phyloP scores from a whole-genome alignment of 2,797 vertebrate species.

The Odontamblyopus rebecca region DNA sequence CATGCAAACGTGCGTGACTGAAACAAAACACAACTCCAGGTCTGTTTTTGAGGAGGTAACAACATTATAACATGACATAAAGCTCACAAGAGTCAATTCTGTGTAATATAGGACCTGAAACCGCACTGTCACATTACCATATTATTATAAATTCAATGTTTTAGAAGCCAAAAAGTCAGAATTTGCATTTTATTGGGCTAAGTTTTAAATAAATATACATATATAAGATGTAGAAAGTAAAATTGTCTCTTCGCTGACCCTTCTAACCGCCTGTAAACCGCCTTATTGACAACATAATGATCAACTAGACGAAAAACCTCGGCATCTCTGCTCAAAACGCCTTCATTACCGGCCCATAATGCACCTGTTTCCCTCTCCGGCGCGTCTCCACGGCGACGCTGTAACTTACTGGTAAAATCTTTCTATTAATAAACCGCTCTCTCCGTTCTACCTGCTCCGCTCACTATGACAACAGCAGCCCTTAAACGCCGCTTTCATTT shows the following conservation, averaged over 20 bases:
- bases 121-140: too few species aligned
- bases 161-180: too few species aligned
- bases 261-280: neutral
- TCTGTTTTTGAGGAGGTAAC: too few species aligned
- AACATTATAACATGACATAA: too few species aligned
- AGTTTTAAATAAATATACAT: neutral
- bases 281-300: neutral
- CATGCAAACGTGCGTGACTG: too few species aligned
- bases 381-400: slow-evolving; percentile 2
- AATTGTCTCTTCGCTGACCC: neutral
- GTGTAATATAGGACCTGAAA: too few species aligned
- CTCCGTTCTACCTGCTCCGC: neutral
- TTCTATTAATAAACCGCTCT: slow-evolving; percentile 8
- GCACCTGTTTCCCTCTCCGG: neutral
- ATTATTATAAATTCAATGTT: too few species aligned
- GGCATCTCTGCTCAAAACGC: neutral
- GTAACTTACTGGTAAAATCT: slow-evolving; percentile 8
- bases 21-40: too few species aligned
- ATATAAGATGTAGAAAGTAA: too few species aligned
- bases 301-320: neutral
- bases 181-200: neutral
- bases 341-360: neutral
- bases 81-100: too few species aligned
- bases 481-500: slow-evolving; percentile 13
- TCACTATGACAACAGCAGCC: slow-evolving; percentile 41